These are phyloP conservation scores for Dolichoris vasculosae DNA, from an alignment of 1,140 invertebrate genomes.

Conservation along the genomic window DNA sequence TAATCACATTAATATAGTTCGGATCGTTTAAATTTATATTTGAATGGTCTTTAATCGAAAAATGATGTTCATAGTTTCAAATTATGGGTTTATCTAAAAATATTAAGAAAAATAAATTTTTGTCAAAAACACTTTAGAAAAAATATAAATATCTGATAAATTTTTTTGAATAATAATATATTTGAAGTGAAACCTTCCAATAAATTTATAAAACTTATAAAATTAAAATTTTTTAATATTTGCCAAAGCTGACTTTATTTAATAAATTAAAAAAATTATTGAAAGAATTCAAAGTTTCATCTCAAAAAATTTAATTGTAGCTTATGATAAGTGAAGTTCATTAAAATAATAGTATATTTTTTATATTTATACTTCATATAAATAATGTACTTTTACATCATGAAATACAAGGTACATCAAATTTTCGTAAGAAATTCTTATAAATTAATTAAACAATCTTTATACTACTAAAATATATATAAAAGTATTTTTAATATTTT, in stretches of 20 bases:
- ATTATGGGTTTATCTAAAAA: too few relatives aligned
- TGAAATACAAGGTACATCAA: not conserved
- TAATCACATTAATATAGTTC: not conserved
- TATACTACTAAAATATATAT: too few relatives aligned
- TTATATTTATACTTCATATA: not conserved
- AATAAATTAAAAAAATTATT: not conserved
- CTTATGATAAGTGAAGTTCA: not conserved
- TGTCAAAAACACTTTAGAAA: too few relatives aligned
- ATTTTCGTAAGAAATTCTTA: not conserved
- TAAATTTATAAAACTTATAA: not conserved
- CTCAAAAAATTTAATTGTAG: not conserved
- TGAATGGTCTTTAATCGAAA: not conserved
- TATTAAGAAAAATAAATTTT: too few relatives aligned
- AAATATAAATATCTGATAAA: not conserved
- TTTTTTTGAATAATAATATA: not conserved
- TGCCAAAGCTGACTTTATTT: not conserved
- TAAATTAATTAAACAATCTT: not conserved
- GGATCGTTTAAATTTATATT: not conserved
- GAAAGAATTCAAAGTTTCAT: not conserved
- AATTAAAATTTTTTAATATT: too few relatives aligned
- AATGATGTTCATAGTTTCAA: too few relatives aligned
- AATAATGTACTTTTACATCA: not conserved
- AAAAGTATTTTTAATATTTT: too few relatives aligned
- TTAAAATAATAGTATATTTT: conserved; percentile 14
- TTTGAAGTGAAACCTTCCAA: not conserved